Conservation (phyloP, 2,888 invertebrate species). For the Deladenus siricidicola region DNA sequence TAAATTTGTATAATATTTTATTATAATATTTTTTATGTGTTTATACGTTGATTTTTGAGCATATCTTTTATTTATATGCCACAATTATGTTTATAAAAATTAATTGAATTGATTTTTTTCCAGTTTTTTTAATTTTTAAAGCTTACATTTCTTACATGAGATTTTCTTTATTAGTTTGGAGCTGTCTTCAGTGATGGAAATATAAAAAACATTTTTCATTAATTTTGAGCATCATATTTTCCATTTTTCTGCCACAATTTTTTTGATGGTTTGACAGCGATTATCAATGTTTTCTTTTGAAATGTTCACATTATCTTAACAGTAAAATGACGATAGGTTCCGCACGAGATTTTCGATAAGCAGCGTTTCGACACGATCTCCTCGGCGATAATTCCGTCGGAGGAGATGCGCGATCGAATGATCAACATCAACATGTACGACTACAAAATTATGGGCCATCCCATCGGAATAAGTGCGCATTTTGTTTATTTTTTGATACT, state of each 20-base stretch:
- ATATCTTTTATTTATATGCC: no score
- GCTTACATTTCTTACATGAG: no score
- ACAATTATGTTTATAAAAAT: no score
- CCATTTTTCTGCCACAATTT: no score
- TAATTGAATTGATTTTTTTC: no score
- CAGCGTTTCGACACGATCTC: constrained; percentile 33
- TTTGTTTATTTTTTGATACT: neutral
- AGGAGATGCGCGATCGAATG: constrained; percentile 29
- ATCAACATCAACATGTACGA: constrained; percentile 40
- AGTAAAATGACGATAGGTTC: no score
- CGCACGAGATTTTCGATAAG: constrained; percentile 22
- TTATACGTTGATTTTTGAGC: neutral
- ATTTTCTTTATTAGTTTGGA: no score
- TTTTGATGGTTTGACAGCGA: neutral
- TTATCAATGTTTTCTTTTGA: neutral
- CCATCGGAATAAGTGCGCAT: constrained; percentile 37
- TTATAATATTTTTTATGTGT: neutral
- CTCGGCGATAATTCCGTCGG: constrained; percentile 25
- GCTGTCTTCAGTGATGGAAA: no score
- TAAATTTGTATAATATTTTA: constrained; percentile 6
- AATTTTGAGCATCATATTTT: no score
- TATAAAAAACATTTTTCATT: no score
- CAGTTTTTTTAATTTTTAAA: no score
- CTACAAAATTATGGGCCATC: constrained; percentile 51
- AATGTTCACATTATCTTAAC: neutral